These are phyloP conservation scores for Proteles cristata DNA, from an alignment of 2,113 vertebrate genomes.

Conservation along the genomic window DNA sequence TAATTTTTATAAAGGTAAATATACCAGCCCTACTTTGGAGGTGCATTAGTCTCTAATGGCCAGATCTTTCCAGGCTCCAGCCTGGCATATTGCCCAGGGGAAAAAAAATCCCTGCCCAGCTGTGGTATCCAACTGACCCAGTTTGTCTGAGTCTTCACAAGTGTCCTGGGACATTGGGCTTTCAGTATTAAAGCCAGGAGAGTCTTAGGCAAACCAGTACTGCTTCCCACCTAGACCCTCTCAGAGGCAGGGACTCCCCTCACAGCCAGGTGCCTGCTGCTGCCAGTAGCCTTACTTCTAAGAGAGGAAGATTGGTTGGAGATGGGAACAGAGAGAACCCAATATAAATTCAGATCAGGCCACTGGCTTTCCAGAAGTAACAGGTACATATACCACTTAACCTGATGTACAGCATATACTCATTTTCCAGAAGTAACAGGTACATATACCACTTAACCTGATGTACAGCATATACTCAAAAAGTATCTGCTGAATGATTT, in stretches of 20 bases:
- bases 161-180: neutral
- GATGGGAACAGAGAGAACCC: neutral
- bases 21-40: neutral
- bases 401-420: neutral
- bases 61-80: neutral
- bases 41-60: neutral
- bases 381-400: neutral
- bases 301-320: neutral
- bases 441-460: neutral
- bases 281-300: neutral
- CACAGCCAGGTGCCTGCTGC: neutral
- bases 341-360: neutral
- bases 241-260: neutral
- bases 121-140: fast-evolving
- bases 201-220: neutral
- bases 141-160: neutral
- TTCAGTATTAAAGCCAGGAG: neutral
- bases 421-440: no score
- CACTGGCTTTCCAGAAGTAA: neutral
- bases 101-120: neutral
- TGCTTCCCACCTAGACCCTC: neutral
- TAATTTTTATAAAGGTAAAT: neutral
- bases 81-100: neutral
- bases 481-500: neutral
- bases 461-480: neutral